A percentile compares a stretch with the other conserved stretches of the same genome.
These are phyloP conservation scores for Eilema griseolum DNA, from an alignment of 2,888 invertebrate genomes.

Conservation along the genomic window DNA sequence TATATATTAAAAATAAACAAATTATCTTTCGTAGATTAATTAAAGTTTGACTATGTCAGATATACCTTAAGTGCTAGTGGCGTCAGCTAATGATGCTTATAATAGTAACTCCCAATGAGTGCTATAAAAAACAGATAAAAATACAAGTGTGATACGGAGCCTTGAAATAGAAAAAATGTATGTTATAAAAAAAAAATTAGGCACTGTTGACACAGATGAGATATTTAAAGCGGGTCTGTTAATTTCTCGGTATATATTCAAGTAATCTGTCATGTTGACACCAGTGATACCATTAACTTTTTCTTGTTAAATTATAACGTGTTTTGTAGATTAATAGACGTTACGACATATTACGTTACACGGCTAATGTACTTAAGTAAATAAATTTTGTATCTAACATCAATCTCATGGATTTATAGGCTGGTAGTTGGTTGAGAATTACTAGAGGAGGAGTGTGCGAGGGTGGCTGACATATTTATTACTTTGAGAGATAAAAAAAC, in stretches of 20 bases:
- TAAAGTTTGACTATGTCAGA: background rate
- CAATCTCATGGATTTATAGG: constrained; percentile 82
- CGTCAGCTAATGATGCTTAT: background rate
- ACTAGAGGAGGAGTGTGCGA: constrained; percentile 65
- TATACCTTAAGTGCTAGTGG: background rate
- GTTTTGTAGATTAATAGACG: constrained; percentile 77
- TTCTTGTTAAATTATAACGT: constrained; percentile 65
- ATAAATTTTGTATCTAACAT: constrained; percentile 81
- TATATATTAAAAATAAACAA: background rate
- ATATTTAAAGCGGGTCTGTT: constrained; percentile 37
- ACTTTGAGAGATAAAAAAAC: constrained; percentile 74
- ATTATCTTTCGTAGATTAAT: background rate
- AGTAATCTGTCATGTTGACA: constrained; percentile 62
- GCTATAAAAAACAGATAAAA: background rate
- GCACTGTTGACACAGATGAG: constrained; percentile 37
- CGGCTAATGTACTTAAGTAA: constrained; percentile 77
- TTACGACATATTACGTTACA: constrained; percentile 79
- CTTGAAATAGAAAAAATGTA: constrained; percentile 10
- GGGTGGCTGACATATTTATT: constrained; percentile 81
- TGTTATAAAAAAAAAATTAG: constrained; percentile 42
- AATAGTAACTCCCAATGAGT: background rate
- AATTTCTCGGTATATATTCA: constrained; percentile 40
- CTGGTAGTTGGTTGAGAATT: constrained; percentile 69
- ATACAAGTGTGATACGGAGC: background rate
- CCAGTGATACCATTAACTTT: constrained; percentile 64